These are phyloP conservation scores for Axinella damicornis DNA, from an alignment of 37 sponge, comb jelly and placozoan species.

Conservation along the genomic window DNA sequence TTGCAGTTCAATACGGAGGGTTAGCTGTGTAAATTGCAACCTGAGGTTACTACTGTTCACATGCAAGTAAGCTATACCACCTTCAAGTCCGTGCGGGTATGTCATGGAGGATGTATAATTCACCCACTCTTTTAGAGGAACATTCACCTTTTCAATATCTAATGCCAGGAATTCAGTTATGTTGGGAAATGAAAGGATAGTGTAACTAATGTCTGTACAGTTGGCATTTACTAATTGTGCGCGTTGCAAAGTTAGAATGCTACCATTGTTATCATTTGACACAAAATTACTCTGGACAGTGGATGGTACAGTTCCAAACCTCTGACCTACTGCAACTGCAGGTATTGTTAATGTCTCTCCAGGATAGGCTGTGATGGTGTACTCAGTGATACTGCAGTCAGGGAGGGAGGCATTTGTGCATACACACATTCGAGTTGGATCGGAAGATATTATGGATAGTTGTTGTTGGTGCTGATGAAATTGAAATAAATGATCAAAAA, in stretches of 20 bases:
- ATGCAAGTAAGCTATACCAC: too few relatives aligned
- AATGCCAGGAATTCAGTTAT: too few relatives aligned
- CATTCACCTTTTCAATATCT: too few relatives aligned
- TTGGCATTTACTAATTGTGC: background rate
- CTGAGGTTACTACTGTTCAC: too few relatives aligned
- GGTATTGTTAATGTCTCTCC: background rate
- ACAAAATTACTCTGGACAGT: too few relatives aligned
- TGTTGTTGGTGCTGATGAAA: background rate
- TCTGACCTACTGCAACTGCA: background rate
- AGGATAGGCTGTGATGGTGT: background rate
- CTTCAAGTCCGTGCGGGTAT: background rate
- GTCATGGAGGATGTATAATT: too few relatives aligned
- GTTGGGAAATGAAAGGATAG: too few relatives aligned
- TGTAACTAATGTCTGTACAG: background rate
- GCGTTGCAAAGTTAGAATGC: too few relatives aligned
- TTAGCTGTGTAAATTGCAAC: background rate
- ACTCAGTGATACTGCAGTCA: conserved; percentile 1
- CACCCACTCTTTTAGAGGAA: too few relatives aligned
- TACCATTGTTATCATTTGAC: too few relatives aligned
- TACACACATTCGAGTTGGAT: background rate
- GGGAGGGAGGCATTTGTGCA: background rate
- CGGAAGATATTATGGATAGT: background rate
- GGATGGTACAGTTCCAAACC: background rate
- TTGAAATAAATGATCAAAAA: background rate
- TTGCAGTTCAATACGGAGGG: background rate